These are phyloP conservation scores for Aix galericulata DNA, from an alignment of 2,113 vertebrate species.

Conservation along the genomic window DNA sequence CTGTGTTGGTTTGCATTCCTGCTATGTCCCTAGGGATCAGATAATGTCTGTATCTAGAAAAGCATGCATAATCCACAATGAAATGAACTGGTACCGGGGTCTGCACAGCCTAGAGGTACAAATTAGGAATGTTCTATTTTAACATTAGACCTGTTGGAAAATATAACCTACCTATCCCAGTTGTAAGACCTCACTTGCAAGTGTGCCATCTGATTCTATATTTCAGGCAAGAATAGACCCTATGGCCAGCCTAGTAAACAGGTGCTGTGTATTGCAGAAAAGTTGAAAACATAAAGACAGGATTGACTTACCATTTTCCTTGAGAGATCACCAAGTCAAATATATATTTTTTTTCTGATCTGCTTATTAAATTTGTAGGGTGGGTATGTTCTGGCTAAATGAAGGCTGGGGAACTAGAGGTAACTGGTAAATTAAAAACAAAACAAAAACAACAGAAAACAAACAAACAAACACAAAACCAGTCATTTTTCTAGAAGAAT, in stretches of 20 bases:
- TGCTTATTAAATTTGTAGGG: not conserved
- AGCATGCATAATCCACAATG: conserved; percentile 54
- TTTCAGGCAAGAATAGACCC: not conserved
- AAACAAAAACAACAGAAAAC: fast-evolving
- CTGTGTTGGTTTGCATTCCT: conserved; percentile 48
- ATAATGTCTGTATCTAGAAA: conserved; percentile 68
- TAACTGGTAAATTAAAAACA: not conserved
- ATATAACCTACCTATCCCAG: not conserved
- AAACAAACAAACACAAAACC: too few species aligned
- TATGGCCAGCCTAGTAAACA: not conserved
- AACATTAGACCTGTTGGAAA: conserved; percentile 26
- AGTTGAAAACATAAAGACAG: not conserved
- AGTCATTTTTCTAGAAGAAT: not conserved
- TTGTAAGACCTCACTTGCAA: not conserved
- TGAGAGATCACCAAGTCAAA: not conserved
- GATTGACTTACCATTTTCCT: not conserved
- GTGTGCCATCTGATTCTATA: not conserved
- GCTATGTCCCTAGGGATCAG: conserved; percentile 32
- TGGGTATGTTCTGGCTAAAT: not conserved
- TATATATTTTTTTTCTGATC: not conserved
- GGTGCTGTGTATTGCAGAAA: not conserved
- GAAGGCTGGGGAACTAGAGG: not conserved
- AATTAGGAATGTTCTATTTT: conserved; percentile 56
- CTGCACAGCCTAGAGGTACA: conserved; percentile 48
- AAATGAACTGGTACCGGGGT: conserved; percentile 61